Evolutionary conservation across 2,888 invertebrate species (phyloP), one percentile per base, ranked within the genome.

Genomic region (Anorthoa munda): DNA sequence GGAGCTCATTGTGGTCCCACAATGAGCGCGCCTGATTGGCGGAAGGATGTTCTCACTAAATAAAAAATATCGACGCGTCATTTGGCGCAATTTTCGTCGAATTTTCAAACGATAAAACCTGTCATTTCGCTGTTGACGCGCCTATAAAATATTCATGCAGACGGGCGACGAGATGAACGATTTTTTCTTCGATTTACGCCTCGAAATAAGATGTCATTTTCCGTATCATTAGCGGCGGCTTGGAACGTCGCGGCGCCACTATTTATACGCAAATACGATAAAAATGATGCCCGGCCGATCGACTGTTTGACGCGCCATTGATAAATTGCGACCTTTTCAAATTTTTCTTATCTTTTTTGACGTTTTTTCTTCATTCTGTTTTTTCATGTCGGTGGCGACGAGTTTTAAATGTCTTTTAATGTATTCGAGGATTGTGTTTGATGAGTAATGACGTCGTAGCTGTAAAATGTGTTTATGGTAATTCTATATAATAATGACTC

Each of bases 161-260:
- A 93, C 94, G 94, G 93, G 93, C 92, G 95, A 60, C 60, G 60
- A 92, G 95, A 95, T 94, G 96, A 95, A 95, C 95, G 95, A 94
- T 95, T 96, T 96, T 96, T 96, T 96, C 95, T 95, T 95, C 95
- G 96, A 95, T 95, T 95, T 95, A 93, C 94, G 94, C 95, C 92
- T 94, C 95, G 95, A 94, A 96, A 96, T 96, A 96, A 96, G 96
- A 96, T 95, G 96, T 96, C 96, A 96, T 96, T 96, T 96, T 96
- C 96, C 96, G 96, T 95, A 93, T 96, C 96, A 96, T 96, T 96
- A 96, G 96, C 96, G 94, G 90, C 94, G 94, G 93, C 92, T 92
- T 91, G 93, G 93, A 93, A 93, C 94, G 93, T 90, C 93, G 91
- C 93, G 93, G 92, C 90, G 93, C 92, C 96, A 96, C 96, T 96